These are phyloP conservation scores for Drosophila mayaguana DNA, from an alignment of 2,888 invertebrate genomes.

Conservation along the genomic window DNA sequence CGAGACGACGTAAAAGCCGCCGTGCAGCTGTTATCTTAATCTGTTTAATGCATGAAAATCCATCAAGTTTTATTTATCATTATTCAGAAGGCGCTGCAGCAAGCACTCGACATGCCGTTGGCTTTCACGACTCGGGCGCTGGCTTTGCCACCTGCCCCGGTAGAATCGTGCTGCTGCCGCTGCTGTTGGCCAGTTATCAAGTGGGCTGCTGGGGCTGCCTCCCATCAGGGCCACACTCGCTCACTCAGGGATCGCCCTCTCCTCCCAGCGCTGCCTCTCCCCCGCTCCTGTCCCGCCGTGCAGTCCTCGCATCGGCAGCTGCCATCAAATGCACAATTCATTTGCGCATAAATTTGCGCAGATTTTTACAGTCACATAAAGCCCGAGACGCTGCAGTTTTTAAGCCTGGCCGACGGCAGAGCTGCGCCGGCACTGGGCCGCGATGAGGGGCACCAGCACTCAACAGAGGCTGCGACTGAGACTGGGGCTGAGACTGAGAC, in stretches of 20 bases:
- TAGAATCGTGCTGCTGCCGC: slow-evolving; percentile 1
- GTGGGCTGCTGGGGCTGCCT: slow-evolving; percentile 13
- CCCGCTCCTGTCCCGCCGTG: neutral
- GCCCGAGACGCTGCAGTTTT: slow-evolving; percentile 58
- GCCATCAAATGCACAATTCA: slow-evolving; percentile 79
- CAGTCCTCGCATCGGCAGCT: slow-evolving; percentile 41
- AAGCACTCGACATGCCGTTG: neutral
- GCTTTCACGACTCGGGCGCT: neutral
- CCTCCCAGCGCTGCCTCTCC: neutral
- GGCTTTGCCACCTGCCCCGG: slow-evolving; percentile 14
- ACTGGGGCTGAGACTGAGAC: too few species aligned
- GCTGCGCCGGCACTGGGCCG: neutral
- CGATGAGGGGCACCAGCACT: too few species aligned
- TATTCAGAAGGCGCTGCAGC: neutral
- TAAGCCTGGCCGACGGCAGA: slow-evolving; percentile 26
- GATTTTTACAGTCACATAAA: slow-evolving; percentile 68
- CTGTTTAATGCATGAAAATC: slow-evolving; percentile 3
- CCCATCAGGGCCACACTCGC: neutral
- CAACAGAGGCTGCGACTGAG: neutral
- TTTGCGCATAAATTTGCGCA: slow-evolving; percentile 77
- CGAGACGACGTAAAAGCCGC: neutral
- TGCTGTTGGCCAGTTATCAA: slow-evolving; percentile 13
- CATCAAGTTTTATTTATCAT: slow-evolving; percentile 5
- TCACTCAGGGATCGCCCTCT: neutral
- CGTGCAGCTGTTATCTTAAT: neutral